Percentiles rank a stretch among this genome's conserved stretches.
Conservation (phyloP, 2,113 vertebrate species). For the Chamaetylas fuelleborni region DNA sequence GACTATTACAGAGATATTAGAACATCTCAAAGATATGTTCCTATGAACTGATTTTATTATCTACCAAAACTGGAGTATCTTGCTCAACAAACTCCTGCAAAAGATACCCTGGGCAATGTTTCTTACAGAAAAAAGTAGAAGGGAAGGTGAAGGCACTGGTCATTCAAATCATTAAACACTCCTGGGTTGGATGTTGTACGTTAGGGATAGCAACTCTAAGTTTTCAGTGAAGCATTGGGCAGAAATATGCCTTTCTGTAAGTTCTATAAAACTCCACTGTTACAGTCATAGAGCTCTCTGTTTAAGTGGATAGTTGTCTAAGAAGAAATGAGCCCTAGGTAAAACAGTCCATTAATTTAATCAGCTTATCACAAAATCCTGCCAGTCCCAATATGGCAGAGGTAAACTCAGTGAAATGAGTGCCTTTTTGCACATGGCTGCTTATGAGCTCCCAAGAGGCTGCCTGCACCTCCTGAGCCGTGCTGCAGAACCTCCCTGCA, state of each 20-base stretch:
- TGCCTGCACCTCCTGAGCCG: not conserved
- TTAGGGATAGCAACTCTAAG: not conserved
- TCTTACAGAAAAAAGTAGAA: not conserved
- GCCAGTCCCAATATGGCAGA: not conserved
- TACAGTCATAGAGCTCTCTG: not conserved
- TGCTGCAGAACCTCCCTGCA: rapidly evolving
- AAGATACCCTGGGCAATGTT: not conserved
- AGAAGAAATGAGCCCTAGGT: constrained; percentile 14
- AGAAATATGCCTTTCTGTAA: not conserved
- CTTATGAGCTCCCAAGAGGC: not conserved
- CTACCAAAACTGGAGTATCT: not conserved
- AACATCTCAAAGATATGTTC: not conserved
- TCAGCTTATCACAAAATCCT: not conserved
- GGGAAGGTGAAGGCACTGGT: not conserved
- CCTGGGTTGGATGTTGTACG: not conserved
- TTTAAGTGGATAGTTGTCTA: not conserved
- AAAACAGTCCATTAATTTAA: constrained; percentile 22
- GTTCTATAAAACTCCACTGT: not conserved
- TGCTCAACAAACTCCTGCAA: not conserved
- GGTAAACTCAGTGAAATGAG: not conserved
- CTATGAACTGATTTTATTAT: not conserved
- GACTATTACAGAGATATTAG: not conserved
- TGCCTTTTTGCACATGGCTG: not conserved
- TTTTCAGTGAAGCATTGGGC: not conserved
- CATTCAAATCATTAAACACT: not conserved